Conservation (phyloP, 2,888 invertebrate species). For the Aspidapion aeneum region DNA sequence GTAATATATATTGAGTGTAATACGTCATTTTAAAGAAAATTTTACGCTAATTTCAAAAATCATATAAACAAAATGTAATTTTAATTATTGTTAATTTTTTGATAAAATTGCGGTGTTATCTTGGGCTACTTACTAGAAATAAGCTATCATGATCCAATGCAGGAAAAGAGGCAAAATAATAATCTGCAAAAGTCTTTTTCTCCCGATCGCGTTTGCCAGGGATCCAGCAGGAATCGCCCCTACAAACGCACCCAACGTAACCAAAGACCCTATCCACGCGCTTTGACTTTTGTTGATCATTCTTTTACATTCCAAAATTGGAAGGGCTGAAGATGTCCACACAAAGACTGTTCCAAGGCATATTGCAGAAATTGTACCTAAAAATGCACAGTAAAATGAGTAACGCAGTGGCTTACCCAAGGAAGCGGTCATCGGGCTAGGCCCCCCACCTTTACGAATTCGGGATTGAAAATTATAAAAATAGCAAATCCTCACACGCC, state of each 20-base stretch:
- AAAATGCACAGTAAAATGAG: constrained; percentile 19
- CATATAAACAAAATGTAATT: too few relatives aligned
- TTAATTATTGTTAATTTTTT: too few relatives aligned
- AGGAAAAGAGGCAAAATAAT: constrained; percentile 53
- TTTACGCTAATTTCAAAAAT: too few relatives aligned
- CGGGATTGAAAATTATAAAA: too few relatives aligned
- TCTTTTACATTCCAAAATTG: constrained; percentile 41
- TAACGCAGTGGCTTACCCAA: too few relatives aligned
- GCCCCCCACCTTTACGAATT: too few relatives aligned
- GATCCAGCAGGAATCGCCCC: constrained; percentile 57
- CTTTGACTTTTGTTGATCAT: constrained; percentile 43
- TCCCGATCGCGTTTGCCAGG: constrained; percentile 53
- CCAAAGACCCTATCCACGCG: constrained; percentile 55
- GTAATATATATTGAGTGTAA: too few relatives aligned
- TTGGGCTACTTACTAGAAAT: constrained; percentile 21
- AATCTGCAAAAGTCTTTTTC: constrained; percentile 54
- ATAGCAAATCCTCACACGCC: too few relatives aligned
- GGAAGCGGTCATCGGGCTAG: too few relatives aligned
- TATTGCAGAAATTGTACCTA: constrained; percentile 58
- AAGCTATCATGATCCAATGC: constrained; percentile 55
- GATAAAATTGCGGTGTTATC: too few relatives aligned
- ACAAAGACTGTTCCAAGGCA: constrained; percentile 56
- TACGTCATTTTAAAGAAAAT: too few relatives aligned
- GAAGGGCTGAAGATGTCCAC: constrained; percentile 57
- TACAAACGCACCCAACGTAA: constrained; percentile 54